Evolutionary conservation across 2,113 vertebrate species (phyloP), one percentile per base, ranked within the genome.

Genomic region (Benitochromis conjunctus): DNA sequence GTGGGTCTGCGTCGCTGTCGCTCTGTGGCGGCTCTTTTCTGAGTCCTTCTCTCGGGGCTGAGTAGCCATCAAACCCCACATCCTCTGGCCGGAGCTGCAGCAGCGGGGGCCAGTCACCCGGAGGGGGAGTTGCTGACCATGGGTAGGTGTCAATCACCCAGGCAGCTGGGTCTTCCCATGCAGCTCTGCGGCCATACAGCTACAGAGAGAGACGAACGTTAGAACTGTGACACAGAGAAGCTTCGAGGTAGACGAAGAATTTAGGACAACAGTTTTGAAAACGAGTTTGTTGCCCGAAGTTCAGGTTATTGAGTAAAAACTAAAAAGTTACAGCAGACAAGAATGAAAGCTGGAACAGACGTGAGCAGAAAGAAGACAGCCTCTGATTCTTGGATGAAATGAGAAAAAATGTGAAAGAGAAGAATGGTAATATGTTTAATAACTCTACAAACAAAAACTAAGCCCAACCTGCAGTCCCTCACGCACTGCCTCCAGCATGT

Each of bases 61-160:
- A 97, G 94, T 98, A 99, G 60, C 98, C 98, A 0, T 99, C 99
- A 1, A 99, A 99, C 11, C 99, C 98, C 14, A 99, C 99, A 1
- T 99, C 99, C 88, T 99, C 99, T 0, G 99, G 99, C 7, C 99
- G 95, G 48, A 99, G 97, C 95, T 99, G 98, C 5, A 99, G 96
- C 83, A 99, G 95, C 0, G 98, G 97, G 1, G 98, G 98, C 98
- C 99, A 99, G 84, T 99, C 98, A 0, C 97, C 96, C 14, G 97
- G 97, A 60, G 97, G 95, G 0, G 97, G 97, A 34, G 94, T 96
- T 78, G 97, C 96, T 0, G 96, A 95, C 99, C 99, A 99, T 0
- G 99, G 98, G 76, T 98, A 99, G 4, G 97, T 98, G 91, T 99
- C 98, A 90, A 98, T 98, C 31, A 99, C 99, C 98, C 98, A 99